phyloP scores from a whole-genome alignment of 2,113 vertebrate species.

The Forbesichthys agassizii region DNA sequence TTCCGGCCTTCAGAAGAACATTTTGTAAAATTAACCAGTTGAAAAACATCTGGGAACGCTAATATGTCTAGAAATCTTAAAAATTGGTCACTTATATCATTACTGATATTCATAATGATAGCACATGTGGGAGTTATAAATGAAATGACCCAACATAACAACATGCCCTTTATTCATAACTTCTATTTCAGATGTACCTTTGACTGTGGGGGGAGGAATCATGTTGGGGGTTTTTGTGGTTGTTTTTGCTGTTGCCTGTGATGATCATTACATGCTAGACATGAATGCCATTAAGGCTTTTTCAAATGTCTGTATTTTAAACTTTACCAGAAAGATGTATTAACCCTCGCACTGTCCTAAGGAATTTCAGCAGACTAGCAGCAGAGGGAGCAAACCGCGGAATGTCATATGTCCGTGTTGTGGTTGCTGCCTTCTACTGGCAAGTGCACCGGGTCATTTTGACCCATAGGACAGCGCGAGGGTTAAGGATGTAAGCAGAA shows the following conservation, averaged over 20 bases:
- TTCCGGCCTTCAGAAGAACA: conserved; percentile 3
- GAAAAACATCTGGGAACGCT: conserved; percentile 4
- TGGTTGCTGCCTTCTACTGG: no score
- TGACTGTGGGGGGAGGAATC: conserved; percentile 1
- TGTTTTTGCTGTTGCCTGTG: neutral
- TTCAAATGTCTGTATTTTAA: conserved; percentile 23
- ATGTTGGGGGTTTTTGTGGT: conserved; percentile 20
- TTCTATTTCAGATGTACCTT: conserved; percentile 1
- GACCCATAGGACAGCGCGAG: no score
- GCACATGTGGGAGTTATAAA: neutral
- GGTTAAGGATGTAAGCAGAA: neutral
- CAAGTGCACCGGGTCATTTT: no score
- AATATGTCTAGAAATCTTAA: conserved; percentile 3
- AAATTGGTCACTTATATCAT: neutral
- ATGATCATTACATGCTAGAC: conserved; percentile 5
- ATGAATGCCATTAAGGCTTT: conserved; percentile 25
- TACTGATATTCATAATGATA: neutral
- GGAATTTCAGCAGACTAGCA: no score
- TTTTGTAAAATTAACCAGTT: neutral
- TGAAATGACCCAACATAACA: neutral
- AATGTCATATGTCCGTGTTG: no score
- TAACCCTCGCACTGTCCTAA: no score
- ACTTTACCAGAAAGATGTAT: conserved; percentile 24
- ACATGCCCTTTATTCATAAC: conserved; percentile 7
- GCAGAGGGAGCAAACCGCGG: no score